Evolutionary conservation across 1,140 invertebrate genomes (phyloP), one percentile per base, ranked within the genome.

Genomic region (Lepidotrigona ventralis): DNA sequence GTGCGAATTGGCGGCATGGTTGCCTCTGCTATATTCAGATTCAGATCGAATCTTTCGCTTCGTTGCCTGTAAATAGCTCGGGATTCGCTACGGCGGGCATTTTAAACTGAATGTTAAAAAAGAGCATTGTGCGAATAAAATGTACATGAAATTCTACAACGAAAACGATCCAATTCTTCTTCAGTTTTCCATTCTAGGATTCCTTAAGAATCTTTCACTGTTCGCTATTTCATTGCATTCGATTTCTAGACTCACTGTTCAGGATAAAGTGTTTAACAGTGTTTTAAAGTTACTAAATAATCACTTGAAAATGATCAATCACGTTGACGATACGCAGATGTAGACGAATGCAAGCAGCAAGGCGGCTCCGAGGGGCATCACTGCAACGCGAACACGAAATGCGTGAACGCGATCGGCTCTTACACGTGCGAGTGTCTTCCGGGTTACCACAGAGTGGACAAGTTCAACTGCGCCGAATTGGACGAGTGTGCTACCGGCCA

Each of bases 381-480:
- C 91, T 98, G 97, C 92, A 96, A 97, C 91, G 95, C 95, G 26
- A 97, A 97, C 93, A 97, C 97, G 39, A 95, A 94, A 74, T 98
- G 98, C 93, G 95, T 97, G 78, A 98, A 98, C 94, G 96, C 96
- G 53, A 92, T 95, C 33, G 97, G 98, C 73, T 96, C 96, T 84
- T 98, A 98, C 93, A 95, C 95, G 72, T 98, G 98, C 93, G 96
- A 97, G 93, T 98, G 97, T 94, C 94, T 97, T 87, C 95, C 96
- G n/a, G 97, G 97, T 2, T 98, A 97, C 93, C 94, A 95, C 83
- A 95, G 96, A 82, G 93, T 96, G 58, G 97, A 98, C 93, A 96
- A 96, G 90, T 97, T 96, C 91, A 97, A 97, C 88, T 98, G 97
- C 92, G 95, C 96, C 53, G 97, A 98, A 94, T 95, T 97, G 79